Evolutionary conservation across 2,113 vertebrate genomes (phyloP).

Genomic region (Athene noctua): DNA sequence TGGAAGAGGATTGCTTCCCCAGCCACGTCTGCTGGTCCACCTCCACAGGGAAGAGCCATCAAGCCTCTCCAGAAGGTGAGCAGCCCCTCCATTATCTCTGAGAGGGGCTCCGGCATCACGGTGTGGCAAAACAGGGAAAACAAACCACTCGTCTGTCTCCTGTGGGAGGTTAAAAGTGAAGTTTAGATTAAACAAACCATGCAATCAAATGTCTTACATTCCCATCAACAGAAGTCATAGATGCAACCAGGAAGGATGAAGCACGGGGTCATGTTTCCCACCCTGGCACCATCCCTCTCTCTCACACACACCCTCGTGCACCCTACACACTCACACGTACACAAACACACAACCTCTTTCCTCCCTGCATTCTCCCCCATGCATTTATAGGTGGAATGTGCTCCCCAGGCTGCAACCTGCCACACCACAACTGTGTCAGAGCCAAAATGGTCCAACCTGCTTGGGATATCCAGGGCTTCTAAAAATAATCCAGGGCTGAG

Average conservation of each 20-base stretch:
- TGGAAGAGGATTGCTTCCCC: background rate
- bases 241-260: background rate
- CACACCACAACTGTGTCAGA: background rate
- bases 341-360: background rate
- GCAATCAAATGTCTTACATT: background rate
- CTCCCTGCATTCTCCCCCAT: background rate
- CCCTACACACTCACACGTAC: background rate
- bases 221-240: background rate
- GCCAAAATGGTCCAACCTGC: background rate
- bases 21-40: background rate
- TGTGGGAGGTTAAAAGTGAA: background rate
- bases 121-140: background rate
- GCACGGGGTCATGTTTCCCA: background rate
- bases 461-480: background rate
- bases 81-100: background rate
- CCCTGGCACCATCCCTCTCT: background rate
- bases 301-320: background rate
- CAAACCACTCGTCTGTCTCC: background rate
- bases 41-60: accelerated
- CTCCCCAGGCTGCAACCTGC: accelerated
- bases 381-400: background rate
- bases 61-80: accelerated
- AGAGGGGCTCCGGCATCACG: accelerated
- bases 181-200: background rate
- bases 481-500: background rate